Evolutionary conservation across 2,888 invertebrate genomes (phyloP), one percentile per base, ranked within the genome.

Genomic region (Craniophora ligustri): DNA sequence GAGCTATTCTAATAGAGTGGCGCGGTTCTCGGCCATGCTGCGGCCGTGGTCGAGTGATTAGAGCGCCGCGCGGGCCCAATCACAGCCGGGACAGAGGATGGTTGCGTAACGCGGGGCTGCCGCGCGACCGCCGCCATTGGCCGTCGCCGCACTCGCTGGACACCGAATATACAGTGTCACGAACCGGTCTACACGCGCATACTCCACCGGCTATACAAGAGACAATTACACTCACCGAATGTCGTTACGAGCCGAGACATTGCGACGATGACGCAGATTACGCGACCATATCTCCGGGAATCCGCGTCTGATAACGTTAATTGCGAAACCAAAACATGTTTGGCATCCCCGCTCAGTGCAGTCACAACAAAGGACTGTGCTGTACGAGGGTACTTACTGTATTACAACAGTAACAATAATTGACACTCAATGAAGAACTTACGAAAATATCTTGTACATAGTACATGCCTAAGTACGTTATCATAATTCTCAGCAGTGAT

Each of bases 161-260:
- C 72, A 55, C 54, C 28, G 26, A 36, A n/a, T 14, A 30, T 26
- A 35, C 15, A 28, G 41, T 31, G 42, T n/a, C 46, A 31, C 39
- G 54, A 45, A 58, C 70, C 73, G 70, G 73, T 72, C 65, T 21
- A 16, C 35, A 42, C 56, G 28, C 57, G 41, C 41, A 15, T 28
- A 36, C 11, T 5, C 30, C 16, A 19, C 38, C 1, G 15, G 10
- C 45, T 30, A 35, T 35, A 39, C 16, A 10, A 31, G 21, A 21
- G 40, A 11, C 7, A 32, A 32, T 10, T 46, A 34, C 7, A 23
- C 10, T 14, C 23, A 11, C 11, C 16, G 3, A 14, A 5, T 38
- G 11, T n/a, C 3, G n/a, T n/a, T 16, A 6, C 10, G 10, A 23
- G 6, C 10, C 23, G 14, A 11, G 14, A 11, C n/a, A n/a, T 14